phyloP scores from a whole-genome alignment of 2,888 invertebrate species.

The Tetranychus piercei region DNA sequence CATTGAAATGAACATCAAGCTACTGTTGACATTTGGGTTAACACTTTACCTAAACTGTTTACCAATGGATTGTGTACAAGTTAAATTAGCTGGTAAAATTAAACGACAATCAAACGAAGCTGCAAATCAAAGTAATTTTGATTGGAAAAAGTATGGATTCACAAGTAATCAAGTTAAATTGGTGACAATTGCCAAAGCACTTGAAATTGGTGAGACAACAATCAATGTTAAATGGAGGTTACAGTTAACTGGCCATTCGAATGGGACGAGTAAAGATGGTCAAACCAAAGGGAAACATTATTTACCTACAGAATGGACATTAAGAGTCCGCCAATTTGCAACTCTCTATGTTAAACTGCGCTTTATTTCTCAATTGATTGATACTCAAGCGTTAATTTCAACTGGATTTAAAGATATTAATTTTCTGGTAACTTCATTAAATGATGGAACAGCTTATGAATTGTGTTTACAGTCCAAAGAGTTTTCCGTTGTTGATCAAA shows the following conservation, averaged over 20 bases:
- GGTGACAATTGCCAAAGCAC: neutral
- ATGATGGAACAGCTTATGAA: conserved; percentile 8
- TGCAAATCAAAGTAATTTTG: no score
- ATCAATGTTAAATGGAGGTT: neutral
- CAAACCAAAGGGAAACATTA: neutral
- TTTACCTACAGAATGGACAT: conserved; percentile 9
- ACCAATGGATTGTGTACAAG: no score
- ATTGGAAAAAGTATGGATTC: no score
- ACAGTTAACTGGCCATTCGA: neutral
- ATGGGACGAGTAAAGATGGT: neutral
- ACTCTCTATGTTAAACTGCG: conserved; percentile 10
- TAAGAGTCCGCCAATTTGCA: conserved; percentile 4
- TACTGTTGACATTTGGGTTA: no score
- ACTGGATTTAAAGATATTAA: neutral
- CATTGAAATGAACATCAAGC: no score
- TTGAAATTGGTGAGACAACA: neutral
- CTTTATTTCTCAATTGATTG: neutral
- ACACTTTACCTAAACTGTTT: no score
- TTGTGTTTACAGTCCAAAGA: conserved; percentile 4
- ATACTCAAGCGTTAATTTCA: neutral
- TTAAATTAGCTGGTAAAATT: neutral
- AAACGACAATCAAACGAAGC: neutral
- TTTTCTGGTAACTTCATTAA: neutral
- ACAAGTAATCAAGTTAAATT: neutral
- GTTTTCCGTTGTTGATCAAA: conserved; percentile 1